phyloP scores from a whole-genome alignment of 2,113 vertebrate species.

The Dasyornis broadbenti region DNA sequence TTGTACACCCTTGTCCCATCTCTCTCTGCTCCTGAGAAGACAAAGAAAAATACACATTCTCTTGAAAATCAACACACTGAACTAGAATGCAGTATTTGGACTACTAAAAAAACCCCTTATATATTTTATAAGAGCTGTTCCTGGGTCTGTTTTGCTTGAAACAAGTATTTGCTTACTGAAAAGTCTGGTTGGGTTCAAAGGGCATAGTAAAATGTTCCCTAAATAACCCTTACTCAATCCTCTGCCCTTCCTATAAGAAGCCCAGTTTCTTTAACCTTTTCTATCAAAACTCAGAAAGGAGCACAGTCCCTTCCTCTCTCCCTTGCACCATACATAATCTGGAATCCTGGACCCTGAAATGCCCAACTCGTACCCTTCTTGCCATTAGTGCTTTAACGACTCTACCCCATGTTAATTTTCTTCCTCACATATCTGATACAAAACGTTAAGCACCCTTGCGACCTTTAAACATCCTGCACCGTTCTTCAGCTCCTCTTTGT shows the following conservation, averaged over 20 bases:
- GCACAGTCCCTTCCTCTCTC: not conserved
- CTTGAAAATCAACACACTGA: not conserved
- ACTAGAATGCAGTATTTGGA: not conserved
- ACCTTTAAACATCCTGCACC: constrained; percentile 27
- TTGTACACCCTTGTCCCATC: not conserved
- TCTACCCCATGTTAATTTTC: not conserved
- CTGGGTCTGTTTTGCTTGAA: not conserved
- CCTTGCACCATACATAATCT: not conserved
- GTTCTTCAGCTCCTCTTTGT: not conserved
- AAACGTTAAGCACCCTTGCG: not conserved
- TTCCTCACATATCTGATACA: not conserved
- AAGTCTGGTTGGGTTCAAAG: not conserved
- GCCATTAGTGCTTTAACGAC: not conserved
- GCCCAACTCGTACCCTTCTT: not conserved
- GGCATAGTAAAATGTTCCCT: not conserved
- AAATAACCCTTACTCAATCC: not conserved
- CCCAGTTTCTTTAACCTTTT: not conserved
- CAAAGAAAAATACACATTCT: not conserved
- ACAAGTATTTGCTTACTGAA: not conserved
- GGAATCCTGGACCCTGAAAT: not conserved
- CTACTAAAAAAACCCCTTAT: not conserved
- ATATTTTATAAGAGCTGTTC: not conserved
- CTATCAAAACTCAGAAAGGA: not conserved
- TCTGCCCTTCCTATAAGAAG: not conserved
- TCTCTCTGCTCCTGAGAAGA: not conserved